Conservation (phyloP, 2,888 invertebrate genomes). For the Lampropteryx suffumata region DNA sequence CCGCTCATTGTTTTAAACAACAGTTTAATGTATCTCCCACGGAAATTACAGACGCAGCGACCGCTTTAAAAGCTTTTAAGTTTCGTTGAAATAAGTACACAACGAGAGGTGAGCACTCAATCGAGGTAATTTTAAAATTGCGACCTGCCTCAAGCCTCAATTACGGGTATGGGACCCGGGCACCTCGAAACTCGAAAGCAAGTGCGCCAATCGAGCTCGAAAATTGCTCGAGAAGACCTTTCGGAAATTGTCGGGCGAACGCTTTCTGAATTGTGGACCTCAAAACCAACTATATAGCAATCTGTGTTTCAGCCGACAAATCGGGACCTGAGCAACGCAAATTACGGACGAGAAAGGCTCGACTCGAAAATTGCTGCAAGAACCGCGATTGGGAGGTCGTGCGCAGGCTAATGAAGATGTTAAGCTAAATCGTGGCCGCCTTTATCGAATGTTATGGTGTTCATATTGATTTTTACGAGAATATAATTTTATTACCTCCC, state of each 20-base stretch:
- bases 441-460: constrained; percentile 66
- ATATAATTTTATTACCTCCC: constrained; percentile 64
- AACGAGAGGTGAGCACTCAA: constrained; percentile 69
- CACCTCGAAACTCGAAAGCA: constrained; percentile 48
- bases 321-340: constrained; percentile 67
- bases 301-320: constrained; percentile 55
- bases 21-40: constrained; percentile 52
- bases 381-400: constrained; percentile 66
- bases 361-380: constrained; percentile 69
- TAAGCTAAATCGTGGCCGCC: constrained; percentile 67
- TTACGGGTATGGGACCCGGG: constrained; percentile 58
- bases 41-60: constrained; percentile 53
- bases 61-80: constrained; percentile 58
- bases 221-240: constrained; percentile 70
- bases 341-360: constrained; percentile 63
- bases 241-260: constrained; percentile 66
- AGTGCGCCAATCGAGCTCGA: constrained; percentile 65
- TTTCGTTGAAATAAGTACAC: constrained; percentile 43
- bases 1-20: constrained; percentile 59
- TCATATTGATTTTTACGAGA: constrained; percentile 77
- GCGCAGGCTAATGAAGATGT: constrained; percentile 76
- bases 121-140: constrained; percentile 77
- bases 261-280: constrained; percentile 64
- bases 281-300: constrained; percentile 14
- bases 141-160: constrained; percentile 72